phyloP scores from a whole-genome alignment of 2,797 vertebrate species.

The Phrynocephalus guinanensis region DNA sequence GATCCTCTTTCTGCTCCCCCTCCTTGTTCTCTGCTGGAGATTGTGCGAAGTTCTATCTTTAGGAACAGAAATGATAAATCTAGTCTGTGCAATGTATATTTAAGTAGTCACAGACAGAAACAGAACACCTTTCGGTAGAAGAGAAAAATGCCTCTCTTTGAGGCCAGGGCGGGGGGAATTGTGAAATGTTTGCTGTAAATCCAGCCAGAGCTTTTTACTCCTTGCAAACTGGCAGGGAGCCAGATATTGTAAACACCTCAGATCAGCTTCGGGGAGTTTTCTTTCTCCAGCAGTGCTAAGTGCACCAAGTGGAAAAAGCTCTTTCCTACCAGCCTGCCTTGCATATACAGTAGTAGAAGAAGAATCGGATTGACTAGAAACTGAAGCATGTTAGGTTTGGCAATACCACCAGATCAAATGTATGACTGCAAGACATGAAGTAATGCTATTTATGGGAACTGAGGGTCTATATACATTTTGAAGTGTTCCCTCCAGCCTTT shows the following conservation, averaged over 20 bases:
- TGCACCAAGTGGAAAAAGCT: slow-evolving; percentile 53
- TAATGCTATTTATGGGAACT: neutral
- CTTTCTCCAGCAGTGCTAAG: slow-evolving; percentile 14
- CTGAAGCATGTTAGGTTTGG: slow-evolving; percentile 43
- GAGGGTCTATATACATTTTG: neutral
- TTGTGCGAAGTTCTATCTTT: accelerated
- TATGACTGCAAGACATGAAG: slow-evolving; percentile 28
- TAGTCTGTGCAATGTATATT: neutral
- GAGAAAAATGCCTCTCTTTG: slow-evolving; percentile 50
- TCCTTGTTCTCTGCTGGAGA: neutral
- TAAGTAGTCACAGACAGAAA: slow-evolving; percentile 41
- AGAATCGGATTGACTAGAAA: slow-evolving; percentile 33
- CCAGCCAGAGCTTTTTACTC: slow-evolving; percentile 63
- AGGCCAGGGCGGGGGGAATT: slow-evolving; percentile 51
- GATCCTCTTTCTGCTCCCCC: neutral
- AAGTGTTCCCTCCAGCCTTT: neutral
- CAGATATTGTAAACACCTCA: slow-evolving; percentile 65
- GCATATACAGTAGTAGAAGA: slow-evolving; percentile 1
- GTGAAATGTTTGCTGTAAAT: slow-evolving; percentile 68
- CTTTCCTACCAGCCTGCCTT: neutral
- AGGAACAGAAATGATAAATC: slow-evolving; percentile 37
- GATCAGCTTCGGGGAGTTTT: slow-evolving; percentile 55
- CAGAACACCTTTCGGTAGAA: slow-evolving; percentile 1
- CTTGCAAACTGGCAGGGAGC: slow-evolving; percentile 53
- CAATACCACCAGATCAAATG: slow-evolving; percentile 20